Evolutionary conservation across 2,113 vertebrate genomes (phyloP).

Genomic region (Pseudorhombus dupliciocellatus): DNA sequence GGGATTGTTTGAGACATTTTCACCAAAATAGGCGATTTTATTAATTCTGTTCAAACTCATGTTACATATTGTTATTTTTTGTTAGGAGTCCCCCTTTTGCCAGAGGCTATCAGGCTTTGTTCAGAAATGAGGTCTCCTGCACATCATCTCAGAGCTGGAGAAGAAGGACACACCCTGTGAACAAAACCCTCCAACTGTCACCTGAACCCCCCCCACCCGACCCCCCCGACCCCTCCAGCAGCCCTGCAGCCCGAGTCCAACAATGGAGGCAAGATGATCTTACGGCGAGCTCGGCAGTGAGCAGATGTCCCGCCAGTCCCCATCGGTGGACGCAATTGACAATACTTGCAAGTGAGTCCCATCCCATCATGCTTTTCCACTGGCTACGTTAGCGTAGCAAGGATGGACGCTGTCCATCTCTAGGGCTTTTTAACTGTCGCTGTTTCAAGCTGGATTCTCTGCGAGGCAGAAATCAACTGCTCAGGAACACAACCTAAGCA

Average conservation of each 20-base stretch:
- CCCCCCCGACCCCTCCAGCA: slow-evolving; percentile 45
- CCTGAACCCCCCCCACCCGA: slow-evolving; percentile 44
- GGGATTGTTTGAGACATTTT: slow-evolving; percentile 1
- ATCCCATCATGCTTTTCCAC: neutral
- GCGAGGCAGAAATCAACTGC: too few relatives aligned
- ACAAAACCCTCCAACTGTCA: slow-evolving; percentile 55
- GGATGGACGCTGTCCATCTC: neutral
- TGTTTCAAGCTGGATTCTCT: too few relatives aligned
- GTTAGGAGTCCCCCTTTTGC: slow-evolving; percentile 11
- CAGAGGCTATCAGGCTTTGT: slow-evolving; percentile 47
- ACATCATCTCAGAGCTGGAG: slow-evolving; percentile 21
- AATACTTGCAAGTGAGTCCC: neutral
- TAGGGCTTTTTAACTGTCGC: too few relatives aligned
- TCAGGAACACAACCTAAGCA: too few relatives aligned
- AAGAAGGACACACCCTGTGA: slow-evolving; percentile 52
- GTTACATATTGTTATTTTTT: too few relatives aligned
- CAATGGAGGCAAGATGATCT: slow-evolving; percentile 46
- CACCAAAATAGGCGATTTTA: neutral
- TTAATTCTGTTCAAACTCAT: neutral
- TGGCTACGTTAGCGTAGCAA: neutral
- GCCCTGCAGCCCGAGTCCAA: slow-evolving; percentile 18
- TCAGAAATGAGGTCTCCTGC: slow-evolving; percentile 52
- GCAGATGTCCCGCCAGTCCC: neutral
- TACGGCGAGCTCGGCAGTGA: slow-evolving; percentile 17
- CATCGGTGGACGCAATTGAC: neutral